Evolutionary conservation across 1,140 invertebrate genomes (phyloP), one percentile per base, ranked within the genome.

Genomic region (Drosophila leontia): DNA sequence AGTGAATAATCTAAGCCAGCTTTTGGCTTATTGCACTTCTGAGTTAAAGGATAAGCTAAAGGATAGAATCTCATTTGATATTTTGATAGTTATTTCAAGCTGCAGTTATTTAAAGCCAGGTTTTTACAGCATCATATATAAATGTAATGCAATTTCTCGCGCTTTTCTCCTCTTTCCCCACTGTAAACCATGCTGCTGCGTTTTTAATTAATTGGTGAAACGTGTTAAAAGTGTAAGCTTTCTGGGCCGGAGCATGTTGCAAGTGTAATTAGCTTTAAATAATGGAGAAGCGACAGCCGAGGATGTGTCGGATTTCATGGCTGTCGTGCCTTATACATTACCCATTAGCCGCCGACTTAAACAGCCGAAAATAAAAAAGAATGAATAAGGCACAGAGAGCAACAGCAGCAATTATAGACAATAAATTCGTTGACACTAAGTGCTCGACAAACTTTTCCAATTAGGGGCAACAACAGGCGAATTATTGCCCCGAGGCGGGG

Each of bases 371-470:
- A 44, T 37, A 50, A 75, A 41, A 55, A 41, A 34, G 26, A 55
- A 60, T 37, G 39, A 56, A 42, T 3, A 45, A 45, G 3, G 34
- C 23, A 55, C 29, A 26, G 8, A 39, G 35, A 5, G 53, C 53
- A 56, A 15, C 17, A 41, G 37, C 35, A 56, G 62, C 48, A 77
- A 77, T 77, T 68, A 77, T 77, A 77, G 75, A 77, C 75, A 60
- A 68, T 58, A 68, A 60, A 69, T 77, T 77, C 47, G 50, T 53
- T 71, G 72, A 59, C 58, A 75, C 71, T 65, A 76, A 76, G 58
- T 78, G 76, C 57, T 55, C 48, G 39, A 45, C 47, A 80, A 87
- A 87, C 59, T 87, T 87, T 87, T 83, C 84, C 80, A 88, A 87
- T 87, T 87, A 87, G 67, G 57, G 67, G 48, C 47, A 82, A 70